A percentile compares a stretch with the other conserved stretches of the same genome.
These are phyloP conservation scores for Psophia crepitans DNA, from an alignment of 2,113 vertebrate genomes.

Conservation along the genomic window DNA sequence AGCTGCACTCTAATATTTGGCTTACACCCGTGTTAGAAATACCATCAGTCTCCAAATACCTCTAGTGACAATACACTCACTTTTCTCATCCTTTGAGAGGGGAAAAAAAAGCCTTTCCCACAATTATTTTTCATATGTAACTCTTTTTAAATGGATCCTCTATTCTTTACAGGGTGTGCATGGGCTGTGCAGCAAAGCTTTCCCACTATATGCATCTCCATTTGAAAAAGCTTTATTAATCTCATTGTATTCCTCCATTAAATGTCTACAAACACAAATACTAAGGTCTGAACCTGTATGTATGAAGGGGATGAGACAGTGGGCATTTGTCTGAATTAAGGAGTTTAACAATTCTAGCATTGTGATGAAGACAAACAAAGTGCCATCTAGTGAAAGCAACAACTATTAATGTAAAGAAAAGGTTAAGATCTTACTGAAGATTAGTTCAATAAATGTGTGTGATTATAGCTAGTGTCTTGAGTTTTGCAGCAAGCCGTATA, in stretches of 20 bases:
- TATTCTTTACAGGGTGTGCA: neutral
- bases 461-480: neutral
- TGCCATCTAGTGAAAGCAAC: conserved; percentile 35
- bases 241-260: neutral
- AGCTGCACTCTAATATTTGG: neutral
- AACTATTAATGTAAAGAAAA: neutral
- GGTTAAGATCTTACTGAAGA: neutral
- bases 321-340: neutral
- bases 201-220: neutral
- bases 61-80: neutral
- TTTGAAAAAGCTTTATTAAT: neutral
- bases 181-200: neutral
- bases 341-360: neutral
- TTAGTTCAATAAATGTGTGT: neutral
- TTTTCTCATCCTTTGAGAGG: neutral
- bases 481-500: neutral
- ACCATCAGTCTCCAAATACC: neutral
- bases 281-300: neutral
- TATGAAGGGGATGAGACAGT: neutral
- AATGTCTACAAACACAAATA: neutral
- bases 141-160: neutral
- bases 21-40: neutral
- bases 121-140: neutral
- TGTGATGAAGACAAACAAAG: neutral
- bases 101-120: neutral